Base-by-base conservation (phyloP, 2,888 invertebrate species). In the Eurois occulta region DNA sequence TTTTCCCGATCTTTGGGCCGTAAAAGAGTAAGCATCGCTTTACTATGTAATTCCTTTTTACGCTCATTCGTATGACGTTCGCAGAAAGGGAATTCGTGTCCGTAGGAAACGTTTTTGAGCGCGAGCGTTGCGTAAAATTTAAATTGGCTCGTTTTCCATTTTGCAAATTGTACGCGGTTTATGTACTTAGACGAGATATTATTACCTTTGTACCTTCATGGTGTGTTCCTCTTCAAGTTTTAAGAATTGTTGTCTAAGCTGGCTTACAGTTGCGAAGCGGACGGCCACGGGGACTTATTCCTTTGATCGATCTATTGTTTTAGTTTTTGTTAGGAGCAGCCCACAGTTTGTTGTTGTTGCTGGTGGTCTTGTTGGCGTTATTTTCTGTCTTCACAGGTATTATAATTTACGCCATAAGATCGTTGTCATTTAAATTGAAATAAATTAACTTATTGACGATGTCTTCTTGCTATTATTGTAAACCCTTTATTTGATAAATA, bases 1-100 rank as follows among this genome's bases (percentile, higher is more conserved):
- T 94, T 93, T 91, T 91, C 90, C 91, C 92, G 93, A 95, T 95
- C 94, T 94, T 92, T 92, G 87, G 88, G 89, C 91, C 91, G 92
- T 94, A 94, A 94, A 94, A 93, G 91, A 90, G 93, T 93, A 94
- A 94, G 93, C 93, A 94, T 94, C 92, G 90, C 90, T 94, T 93
- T 93, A 94, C 93, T 94, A 91, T 94, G 94, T 94, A 94, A 94
- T 94, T 93, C 90, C 90, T 90, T 94, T 88, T 94, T 94, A 92
- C 89, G 90, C 90, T 89, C 89, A 89, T 91, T 91, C 90, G 88
- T 91, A 91, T 91, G 90, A 90, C 90, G 89, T 87, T 91, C 83
- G 89, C 86, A 91, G 90, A 92, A 92, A 92, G 91, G 90, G 87
- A 92, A 91, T 88, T 89, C 91, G 75, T 89, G 86, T 88, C 85